phyloP scores from a whole-genome alignment of 2,113 vertebrate genomes.

The Calonectris borealis region DNA sequence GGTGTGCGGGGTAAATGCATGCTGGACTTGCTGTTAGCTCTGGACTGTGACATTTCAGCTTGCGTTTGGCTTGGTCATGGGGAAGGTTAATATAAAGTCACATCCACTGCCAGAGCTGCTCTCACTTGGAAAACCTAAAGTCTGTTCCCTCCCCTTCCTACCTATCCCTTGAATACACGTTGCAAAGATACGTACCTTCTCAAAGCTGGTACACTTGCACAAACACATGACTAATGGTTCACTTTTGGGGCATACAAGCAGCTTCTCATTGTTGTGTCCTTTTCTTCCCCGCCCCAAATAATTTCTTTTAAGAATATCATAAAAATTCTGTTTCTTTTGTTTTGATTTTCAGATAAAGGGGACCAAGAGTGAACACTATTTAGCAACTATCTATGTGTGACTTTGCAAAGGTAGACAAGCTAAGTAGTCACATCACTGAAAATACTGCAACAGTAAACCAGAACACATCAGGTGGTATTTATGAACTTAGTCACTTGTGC shows the following conservation, averaged over 20 bases:
- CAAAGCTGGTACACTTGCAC: background rate
- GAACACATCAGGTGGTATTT: background rate
- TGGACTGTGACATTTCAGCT: background rate
- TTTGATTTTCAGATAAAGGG: background rate
- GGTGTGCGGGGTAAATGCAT: rapidly evolving
- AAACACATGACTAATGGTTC: background rate
- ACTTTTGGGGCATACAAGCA: background rate
- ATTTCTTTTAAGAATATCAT: background rate
- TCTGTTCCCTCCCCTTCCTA: background rate
- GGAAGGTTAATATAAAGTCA: background rate
- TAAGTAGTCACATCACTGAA: background rate
- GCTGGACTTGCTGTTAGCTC: background rate
- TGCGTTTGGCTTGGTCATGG: background rate
- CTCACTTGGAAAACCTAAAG: background rate
- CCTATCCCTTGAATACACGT: rapidly evolving
- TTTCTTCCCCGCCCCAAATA: background rate
- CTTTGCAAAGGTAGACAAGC: background rate
- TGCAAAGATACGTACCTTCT: background rate
- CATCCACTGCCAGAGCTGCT: background rate
- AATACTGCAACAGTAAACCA: background rate
- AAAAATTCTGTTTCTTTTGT: background rate
- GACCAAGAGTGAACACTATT: background rate
- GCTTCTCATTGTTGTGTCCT: background rate
- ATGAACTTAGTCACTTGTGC: background rate
- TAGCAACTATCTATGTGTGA: background rate